Base-by-base conservation (phyloP, 2,888 invertebrate genomes). In the Eupeodes latifasciatus region DNA sequence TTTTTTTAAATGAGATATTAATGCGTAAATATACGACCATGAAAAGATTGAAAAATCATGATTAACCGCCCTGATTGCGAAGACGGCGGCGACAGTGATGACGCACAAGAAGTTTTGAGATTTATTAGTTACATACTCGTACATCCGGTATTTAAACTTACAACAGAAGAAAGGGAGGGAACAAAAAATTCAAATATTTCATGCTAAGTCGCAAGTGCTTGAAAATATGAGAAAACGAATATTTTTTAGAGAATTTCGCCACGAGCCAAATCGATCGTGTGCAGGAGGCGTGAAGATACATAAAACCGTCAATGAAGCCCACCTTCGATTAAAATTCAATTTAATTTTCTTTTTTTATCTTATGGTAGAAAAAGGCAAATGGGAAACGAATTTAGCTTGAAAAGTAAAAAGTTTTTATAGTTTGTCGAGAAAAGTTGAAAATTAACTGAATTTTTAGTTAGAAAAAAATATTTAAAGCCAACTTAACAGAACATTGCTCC, bases 311-410 rank as follows among this genome's bases (percentile, higher is more conserved):
- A 77, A 69, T 36, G 75, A 51, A 82, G 51, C 79, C 85, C 79
- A 79, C 82, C 82, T 76, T 76, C 86, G 86, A 82, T 86, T 86
- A 82, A 82, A 86, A 82, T 82, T 86, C 75, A 86, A 86, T 82
- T 86, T 82, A 67, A 72, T 78, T 85, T 2, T 27, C 2, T 27
- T 27, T 27, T 27, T 27, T 27, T 27, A 2, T 2, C 27, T 27
- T 27, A 27, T 27, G 27, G 1, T 27, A 27, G n/a, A 27, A 27
- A 27, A 2, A 27, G 27, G 1, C 27, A 27, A 27, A 27, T 27
- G 27, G 27, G 1, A 27, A n/a, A n/a, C n/a, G n/a, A n/a, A n/a
- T n/a, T n/a, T 27, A 27, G 27, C 2, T 27, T 27, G 27, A 27
- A 27, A 27, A 27, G 27, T 27, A 27, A 27, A 27, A 27, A 2